Evolutionary conservation across 2,113 vertebrate species (phyloP), one percentile per base, ranked within the genome.

Genomic region (Aspiorhynchus laticeps): DNA sequence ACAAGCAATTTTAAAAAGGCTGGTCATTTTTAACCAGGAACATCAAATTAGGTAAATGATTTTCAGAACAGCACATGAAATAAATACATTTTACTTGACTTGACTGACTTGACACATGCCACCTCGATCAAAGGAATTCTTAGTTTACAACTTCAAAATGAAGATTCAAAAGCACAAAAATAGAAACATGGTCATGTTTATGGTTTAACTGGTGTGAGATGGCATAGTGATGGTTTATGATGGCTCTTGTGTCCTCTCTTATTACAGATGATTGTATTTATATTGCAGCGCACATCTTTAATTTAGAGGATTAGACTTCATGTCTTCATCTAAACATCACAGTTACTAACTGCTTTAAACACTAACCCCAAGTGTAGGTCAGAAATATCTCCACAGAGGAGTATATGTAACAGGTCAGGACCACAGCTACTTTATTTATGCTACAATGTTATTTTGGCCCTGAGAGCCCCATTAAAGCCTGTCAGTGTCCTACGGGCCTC

Each of bases 241-340:
- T 78, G 48, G 76, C 76, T 33, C 17, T 33, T 78, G 76, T 78
- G 76, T 78, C 48, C 76, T 78, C 53, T 80, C 53, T 59, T 80
- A 80, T 80, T 80, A 80, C 78, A 61, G 53, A 61, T 61, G 24
- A n/a, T 80, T 61, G 51, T 61, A 24, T 78, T 78, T 56, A 78
- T 51, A 41, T 80, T 61, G 33, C 33, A 61, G 33, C 7, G 11
- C 28, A 38, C 31, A 59, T 80, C 78, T 80, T 61, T 80, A 80
- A 80, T 80, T 80, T 61, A 61, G 75, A 28, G 17, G 75, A 77
- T 51, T 51, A 77, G 24, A n/a, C 53, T 41, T 80, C 78, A 14
- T 80, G 78, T 41, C 78, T 61, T 80, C 53, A 80, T 78, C 17
- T 78, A 78, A 78, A 78, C 76, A 78, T 28, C 76, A 61, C 48